These are phyloP conservation scores for Heterodera carotae DNA, from an alignment of 1,140 invertebrate species.

Conservation along the genomic window DNA sequence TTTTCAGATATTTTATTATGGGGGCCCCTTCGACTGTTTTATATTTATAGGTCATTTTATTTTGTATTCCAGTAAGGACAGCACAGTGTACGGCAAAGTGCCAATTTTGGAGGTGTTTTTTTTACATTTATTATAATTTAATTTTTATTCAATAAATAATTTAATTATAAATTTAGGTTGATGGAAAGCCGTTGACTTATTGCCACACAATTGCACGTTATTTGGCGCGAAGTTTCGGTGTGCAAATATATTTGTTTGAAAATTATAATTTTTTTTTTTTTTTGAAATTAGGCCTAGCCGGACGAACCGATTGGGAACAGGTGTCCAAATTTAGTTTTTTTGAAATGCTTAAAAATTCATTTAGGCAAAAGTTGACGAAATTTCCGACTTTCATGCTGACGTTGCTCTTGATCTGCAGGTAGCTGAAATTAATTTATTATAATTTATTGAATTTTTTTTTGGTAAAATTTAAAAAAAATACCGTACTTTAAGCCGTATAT, in stretches of 20 bases:
- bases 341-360: neutral
- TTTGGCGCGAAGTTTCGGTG: constrained; percentile 44
- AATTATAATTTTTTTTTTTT: neutral
- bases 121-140: neutral
- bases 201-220: constrained; percentile 50
- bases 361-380: constrained; percentile 39
- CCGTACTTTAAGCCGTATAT: constrained; percentile 35
- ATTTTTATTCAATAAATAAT: neutral
- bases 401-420: constrained; percentile 40
- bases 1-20: too few species aligned
- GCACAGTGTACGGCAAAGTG: constrained; percentile 47
- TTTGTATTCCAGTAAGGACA: neutral
- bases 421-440: constrained; percentile 7
- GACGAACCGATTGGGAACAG: constrained; percentile 38
- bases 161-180: constrained; percentile 28
- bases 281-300: constrained; percentile 35
- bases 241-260: neutral
- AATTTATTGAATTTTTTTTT: too few species aligned
- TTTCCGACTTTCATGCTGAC: constrained; percentile 41
- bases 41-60: constrained; percentile 9
- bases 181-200: constrained; percentile 41
- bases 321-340: neutral
- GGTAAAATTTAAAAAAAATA: neutral
- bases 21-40: too few species aligned
- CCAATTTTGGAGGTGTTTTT: constrained; percentile 43